phyloP scores from a whole-genome alignment of 2,113 vertebrate genomes.

The Nanorana parkeri region DNA sequence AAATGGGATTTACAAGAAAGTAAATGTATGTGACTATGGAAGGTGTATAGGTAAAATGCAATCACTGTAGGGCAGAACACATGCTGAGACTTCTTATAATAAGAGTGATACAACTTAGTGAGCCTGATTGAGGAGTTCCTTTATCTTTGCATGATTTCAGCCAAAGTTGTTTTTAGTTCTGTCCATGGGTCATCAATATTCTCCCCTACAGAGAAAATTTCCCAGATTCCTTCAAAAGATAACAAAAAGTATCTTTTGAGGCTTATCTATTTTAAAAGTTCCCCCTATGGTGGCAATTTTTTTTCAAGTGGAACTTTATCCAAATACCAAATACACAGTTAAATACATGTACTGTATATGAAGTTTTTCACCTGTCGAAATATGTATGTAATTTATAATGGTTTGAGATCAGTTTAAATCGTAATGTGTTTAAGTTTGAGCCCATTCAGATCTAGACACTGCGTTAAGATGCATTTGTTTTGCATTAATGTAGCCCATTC shows the following conservation, averaged over 20 bases:
- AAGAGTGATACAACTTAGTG: background rate
- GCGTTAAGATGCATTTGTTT: too few species aligned
- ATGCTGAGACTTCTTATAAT: constrained; percentile 16
- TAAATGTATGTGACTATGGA: constrained; percentile 6
- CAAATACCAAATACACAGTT: too few species aligned
- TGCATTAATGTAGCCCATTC: too few species aligned
- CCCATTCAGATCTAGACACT: too few species aligned
- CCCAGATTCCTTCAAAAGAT: background rate
- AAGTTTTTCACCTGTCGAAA: too few species aligned
- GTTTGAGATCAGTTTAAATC: too few species aligned
- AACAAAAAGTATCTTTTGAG: background rate
- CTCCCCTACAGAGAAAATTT: background rate
- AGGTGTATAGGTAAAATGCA: constrained; percentile 8
- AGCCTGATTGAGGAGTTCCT: background rate
- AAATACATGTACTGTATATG: too few species aligned
- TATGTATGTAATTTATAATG: too few species aligned
- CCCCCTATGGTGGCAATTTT: background rate
- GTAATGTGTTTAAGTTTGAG: too few species aligned
- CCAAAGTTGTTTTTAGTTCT: background rate
- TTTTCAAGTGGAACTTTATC: background rate
- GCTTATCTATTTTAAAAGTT: too few species aligned
- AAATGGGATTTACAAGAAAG: constrained; percentile 44
- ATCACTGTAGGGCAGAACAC: constrained; percentile 13
- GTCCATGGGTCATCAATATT: background rate
- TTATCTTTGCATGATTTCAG: background rate